Percentiles rank a stretch among this genome's conserved stretches.
Evolutionary conservation across 2,113 vertebrate genomes (phyloP).

Genomic region (Festucalex cinctus): DNA sequence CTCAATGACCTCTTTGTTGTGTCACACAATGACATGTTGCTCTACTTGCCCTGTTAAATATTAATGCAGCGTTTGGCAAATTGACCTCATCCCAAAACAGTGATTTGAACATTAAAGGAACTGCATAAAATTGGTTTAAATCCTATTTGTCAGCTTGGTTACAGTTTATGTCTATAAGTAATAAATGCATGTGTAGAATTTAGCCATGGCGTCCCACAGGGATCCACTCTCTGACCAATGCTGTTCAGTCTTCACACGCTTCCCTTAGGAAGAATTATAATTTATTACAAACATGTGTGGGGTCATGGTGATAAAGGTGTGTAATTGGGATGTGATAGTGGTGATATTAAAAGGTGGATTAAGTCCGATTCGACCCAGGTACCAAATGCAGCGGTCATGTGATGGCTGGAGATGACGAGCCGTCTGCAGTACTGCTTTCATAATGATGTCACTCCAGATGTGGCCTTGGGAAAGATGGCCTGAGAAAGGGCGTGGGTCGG

Average conservation of each 20-base stretch:
- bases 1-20: too few relatives aligned
- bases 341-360: not conserved
- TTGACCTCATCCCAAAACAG: too few relatives aligned
- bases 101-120: too few relatives aligned
- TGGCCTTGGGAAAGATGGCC: constrained; percentile 38
- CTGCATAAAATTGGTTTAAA: too few relatives aligned
- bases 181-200: not conserved
- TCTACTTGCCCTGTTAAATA: too few relatives aligned
- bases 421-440: constrained; percentile 51
- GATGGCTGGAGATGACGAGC: constrained; percentile 33
- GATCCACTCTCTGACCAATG: not conserved
- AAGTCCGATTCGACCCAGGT: not conserved
- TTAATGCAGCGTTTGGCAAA: too few relatives aligned
- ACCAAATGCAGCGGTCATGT: constrained; percentile 9
- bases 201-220: not conserved
- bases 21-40: too few relatives aligned
- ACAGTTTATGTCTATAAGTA: too few relatives aligned
- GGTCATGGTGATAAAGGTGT: not conserved
- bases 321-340: not conserved
- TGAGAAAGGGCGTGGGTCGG: constrained; percentile 52
- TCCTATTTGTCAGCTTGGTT: too few relatives aligned
- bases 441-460: constrained; percentile 67
- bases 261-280: not conserved
- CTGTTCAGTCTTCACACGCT: not conserved
- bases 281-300: not conserved